Conservation (phyloP, 2,888 invertebrate genomes). For the Serripes groenlandicus region DNA sequence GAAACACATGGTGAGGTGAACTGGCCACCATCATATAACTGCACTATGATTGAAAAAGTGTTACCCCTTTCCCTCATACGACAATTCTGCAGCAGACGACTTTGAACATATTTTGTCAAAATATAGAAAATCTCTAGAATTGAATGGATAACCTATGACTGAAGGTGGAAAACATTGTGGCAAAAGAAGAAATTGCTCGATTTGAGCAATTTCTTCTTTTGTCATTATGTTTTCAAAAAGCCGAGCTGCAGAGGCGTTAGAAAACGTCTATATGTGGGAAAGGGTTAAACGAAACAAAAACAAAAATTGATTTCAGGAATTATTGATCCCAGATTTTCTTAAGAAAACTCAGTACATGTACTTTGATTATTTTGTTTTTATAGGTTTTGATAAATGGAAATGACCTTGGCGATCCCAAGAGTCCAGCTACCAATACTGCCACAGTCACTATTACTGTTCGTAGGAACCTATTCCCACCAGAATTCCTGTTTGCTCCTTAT, state of each 20-base stretch:
- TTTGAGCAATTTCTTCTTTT: neutral
- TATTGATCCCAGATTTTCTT: neutral
- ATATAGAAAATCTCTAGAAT: no score
- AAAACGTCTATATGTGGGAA: neutral
- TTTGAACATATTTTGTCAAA: no score
- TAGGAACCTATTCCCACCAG: slow-evolving; percentile 63
- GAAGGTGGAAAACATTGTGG: neutral
- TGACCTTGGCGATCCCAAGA: slow-evolving; percentile 64
- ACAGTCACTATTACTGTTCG: slow-evolving; percentile 54
- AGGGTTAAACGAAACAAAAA: neutral
- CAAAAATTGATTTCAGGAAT: neutral
- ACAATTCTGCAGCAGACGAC: no score
- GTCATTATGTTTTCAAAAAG: neutral
- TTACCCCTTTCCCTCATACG: no score
- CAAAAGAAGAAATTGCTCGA: neutral
- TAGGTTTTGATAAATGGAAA: slow-evolving; percentile 64
- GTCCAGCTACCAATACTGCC: slow-evolving; percentile 52
- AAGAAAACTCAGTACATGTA: slow-evolving; percentile 16
- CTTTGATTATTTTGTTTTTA: slow-evolving; percentile 4
- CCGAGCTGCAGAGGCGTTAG: neutral
- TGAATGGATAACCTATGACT: no score
- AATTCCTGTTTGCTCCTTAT: slow-evolving; percentile 65
- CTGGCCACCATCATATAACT: no score
- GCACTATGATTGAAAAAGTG: no score
- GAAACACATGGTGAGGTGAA: no score